phyloP scores from a whole-genome alignment of 2,113 vertebrate genomes.

The Pan paniscus region DNA sequence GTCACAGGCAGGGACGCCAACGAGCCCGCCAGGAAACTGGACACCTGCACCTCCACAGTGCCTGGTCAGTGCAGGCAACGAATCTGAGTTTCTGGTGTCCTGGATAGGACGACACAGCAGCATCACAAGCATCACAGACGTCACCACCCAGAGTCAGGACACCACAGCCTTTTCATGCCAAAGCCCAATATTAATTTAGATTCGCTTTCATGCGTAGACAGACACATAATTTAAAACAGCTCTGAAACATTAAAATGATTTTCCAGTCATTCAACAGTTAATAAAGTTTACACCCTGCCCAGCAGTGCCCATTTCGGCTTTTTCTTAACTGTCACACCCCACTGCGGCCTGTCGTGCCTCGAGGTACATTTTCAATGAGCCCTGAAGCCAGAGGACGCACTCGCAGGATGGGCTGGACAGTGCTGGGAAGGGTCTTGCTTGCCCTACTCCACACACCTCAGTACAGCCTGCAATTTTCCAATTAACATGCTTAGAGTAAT shows the following conservation, averaged over 20 bases:
- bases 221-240: background rate
- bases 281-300: background rate
- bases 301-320: background rate
- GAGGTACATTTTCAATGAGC: too few species aligned
- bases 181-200: background rate
- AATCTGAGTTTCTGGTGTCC: too few species aligned
- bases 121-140: background rate
- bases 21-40: background rate
- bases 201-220: background rate
- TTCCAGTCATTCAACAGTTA: too few species aligned
- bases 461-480: background rate
- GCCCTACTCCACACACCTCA: too few species aligned
- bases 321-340: background rate
- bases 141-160: background rate
- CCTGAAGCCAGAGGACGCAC: background rate
- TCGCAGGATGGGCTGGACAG: background rate
- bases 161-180: too few species aligned
- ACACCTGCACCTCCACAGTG: background rate
- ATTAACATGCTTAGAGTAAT: background rate
- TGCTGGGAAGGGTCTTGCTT: fast-evolving
- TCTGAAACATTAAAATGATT: too few species aligned
- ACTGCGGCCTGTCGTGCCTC: background rate
- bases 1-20: background rate
- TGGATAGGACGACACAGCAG: fast-evolving
- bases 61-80: fast-evolving